Base-by-base conservation (phyloP, 2,797 vertebrate genomes). In the Catharus ustulatus region DNA sequence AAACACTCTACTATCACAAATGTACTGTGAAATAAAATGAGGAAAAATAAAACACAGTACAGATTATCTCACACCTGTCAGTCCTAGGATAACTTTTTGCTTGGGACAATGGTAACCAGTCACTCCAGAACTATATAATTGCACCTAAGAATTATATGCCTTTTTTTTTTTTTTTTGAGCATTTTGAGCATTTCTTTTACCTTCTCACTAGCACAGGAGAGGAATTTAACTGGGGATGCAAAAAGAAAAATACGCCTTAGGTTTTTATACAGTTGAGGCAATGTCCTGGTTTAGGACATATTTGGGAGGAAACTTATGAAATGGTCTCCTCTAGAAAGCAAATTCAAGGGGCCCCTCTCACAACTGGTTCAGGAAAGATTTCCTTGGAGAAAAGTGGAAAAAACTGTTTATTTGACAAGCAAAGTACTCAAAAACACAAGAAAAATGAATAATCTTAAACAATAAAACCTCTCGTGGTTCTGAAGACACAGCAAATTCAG, bases 301-400 rank as follows among this genome's bases (percentile, higher is more conserved):
- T 46, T 5, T 38, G 13, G 17, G 42, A 32, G 13, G 11, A 66
- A 78, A 46, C 13, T 21, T 55, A 14, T 21, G 40, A 46, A 13
- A 17, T 38, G 7, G 3, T 46, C 6, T 66, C 13, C 17, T 55
- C 51, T 16, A 38, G 11, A 55, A 38, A 32, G 22, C 3, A 79
- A 66, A 27, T 46, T 13, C 51, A 55, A 46, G 17, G 0, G 1
- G 16, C 11, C 10, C 6, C 10, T 78, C 4, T 6, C n/a, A 13
- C 8, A 20, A 0, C 8, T 32, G 17, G 10, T 46, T 66, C 0
- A 1, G n/a, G 40, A 78, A 55, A 21, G 3, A 26, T 38, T 78
- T 77, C 20, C 59, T 54, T 19, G 23, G 23, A 62, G 14, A 29
- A 40, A 61, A 40, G 22, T 32, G 17, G 16, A 15, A 49, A 40